Evolutionary conservation across 2,113 vertebrate genomes (phyloP).

Genomic region (Ceyx melanurus): DNA sequence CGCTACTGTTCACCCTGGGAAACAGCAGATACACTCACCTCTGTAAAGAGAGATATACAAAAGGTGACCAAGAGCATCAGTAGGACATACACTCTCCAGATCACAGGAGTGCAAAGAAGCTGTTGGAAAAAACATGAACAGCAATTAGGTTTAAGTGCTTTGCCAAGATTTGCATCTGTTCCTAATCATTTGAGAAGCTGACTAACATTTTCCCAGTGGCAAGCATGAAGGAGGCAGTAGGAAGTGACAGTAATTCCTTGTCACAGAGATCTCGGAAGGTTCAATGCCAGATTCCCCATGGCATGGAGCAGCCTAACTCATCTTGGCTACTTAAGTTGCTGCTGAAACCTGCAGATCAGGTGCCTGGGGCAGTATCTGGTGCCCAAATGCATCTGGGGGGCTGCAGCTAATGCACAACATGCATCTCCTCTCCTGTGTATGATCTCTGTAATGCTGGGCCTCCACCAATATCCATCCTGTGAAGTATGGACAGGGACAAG

Average conservation of each 20-base stretch:
- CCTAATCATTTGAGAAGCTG: background rate
- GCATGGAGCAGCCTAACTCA: background rate
- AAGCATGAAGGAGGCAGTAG: background rate
- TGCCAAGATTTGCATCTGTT: background rate
- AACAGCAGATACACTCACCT: constrained; percentile 57
- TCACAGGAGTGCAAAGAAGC: constrained; percentile 67
- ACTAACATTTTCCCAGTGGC: background rate
- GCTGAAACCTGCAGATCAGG: background rate
- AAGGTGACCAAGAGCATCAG: constrained; percentile 58
- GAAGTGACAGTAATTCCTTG: background rate
- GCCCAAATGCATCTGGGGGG: background rate
- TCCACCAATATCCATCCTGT: rapidly evolving
- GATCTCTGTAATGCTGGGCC: rapidly evolving
- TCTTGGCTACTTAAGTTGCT: background rate
- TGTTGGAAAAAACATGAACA: constrained; percentile 19
- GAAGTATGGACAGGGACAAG: background rate
- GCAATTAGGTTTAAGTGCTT: background rate
- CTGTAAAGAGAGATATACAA: constrained; percentile 63
- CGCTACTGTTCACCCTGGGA: background rate
- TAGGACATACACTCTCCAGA: constrained; percentile 70
- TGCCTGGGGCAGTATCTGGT: background rate
- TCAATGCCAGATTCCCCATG: background rate
- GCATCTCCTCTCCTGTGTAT: background rate
- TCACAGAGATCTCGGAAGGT: background rate
- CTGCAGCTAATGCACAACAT: background rate